Conservation (phyloP, 1,140 invertebrate species). For the Euglossa dilemma region DNA sequence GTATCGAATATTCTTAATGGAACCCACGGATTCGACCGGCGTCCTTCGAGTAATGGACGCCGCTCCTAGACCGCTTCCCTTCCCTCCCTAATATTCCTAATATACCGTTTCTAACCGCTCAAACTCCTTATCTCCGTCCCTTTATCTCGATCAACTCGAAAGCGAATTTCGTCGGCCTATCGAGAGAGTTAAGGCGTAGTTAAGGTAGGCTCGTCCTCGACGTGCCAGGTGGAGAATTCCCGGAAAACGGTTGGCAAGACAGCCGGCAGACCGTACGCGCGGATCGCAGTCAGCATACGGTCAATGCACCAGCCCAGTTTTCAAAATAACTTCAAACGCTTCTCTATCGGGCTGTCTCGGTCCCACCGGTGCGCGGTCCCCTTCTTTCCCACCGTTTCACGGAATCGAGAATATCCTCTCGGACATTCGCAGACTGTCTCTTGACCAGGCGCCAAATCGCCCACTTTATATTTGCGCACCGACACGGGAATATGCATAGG, state of each 20-base stretch:
- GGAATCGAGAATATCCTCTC: slow-evolving; percentile 69
- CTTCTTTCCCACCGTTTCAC: slow-evolving; percentile 56
- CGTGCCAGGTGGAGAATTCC: slow-evolving; percentile 41
- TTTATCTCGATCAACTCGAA: no score
- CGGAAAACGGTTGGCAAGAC: slow-evolving; percentile 11
- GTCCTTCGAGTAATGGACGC: background rate
- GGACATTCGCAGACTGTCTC: slow-evolving; percentile 72
- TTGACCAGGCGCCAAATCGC: slow-evolving; percentile 73
- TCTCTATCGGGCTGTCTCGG: slow-evolving; percentile 10
- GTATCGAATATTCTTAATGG: slow-evolving; percentile 54
- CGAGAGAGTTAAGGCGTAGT: no score
- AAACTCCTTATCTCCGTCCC: no score
- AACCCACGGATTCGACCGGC: background rate
- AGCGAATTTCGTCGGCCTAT: no score
- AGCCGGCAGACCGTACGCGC: slow-evolving; percentile 5
- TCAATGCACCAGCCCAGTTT: slow-evolving; percentile 77
- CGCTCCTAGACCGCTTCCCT: no score
- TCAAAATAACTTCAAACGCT: slow-evolving; percentile 71
- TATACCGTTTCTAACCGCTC: no score
- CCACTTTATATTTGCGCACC: slow-evolving; percentile 65
- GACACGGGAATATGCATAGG: slow-evolving; percentile 52
- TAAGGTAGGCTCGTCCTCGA: background rate
- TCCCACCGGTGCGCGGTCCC: background rate
- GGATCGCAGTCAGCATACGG: slow-evolving; percentile 54
- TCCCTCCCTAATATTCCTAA: no score